Conservation (phyloP, 2,888 invertebrate genomes). For the Rhamnusium bicolor region DNA sequence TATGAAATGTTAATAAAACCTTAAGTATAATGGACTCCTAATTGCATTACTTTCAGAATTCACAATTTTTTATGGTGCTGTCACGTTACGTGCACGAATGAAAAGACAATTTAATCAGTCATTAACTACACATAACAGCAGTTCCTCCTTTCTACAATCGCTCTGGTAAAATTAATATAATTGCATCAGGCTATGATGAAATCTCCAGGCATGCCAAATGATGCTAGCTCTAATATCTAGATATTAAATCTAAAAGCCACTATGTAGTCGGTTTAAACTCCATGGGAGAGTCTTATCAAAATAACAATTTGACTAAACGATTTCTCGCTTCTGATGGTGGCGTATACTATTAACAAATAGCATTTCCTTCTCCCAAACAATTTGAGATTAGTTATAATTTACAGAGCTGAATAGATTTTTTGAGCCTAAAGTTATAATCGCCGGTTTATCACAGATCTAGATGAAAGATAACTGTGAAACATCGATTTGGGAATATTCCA, state of each 20-base stretch:
- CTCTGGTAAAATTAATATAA: conserved; percentile 12
- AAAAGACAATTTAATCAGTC: conserved; percentile 11
- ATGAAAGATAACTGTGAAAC: neutral
- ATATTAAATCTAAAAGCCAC: conserved; percentile 10
- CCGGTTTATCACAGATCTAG: neutral
- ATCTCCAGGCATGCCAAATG: conserved; percentile 4
- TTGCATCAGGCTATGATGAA: neutral
- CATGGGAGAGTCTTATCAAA: conserved; percentile 7
- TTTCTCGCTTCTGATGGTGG: neutral
- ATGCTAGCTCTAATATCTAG: neutral
- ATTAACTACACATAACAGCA: conserved; percentile 8
- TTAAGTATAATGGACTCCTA: neutral
- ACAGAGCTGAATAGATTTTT: neutral
- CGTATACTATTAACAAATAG: neutral
- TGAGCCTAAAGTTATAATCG: neutral
- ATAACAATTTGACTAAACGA: conserved; percentile 17
- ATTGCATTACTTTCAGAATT: neutral
- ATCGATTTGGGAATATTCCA: no score
- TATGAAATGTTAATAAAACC: neutral
- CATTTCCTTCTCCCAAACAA: neutral
- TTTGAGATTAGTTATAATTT: neutral
- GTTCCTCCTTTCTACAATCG: neutral
- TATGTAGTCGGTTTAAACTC: neutral
- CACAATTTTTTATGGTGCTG: neutral
- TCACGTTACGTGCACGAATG: neutral